Conservation (phyloP, 2,797 vertebrate species). For the Perodicticus potto region DNA sequence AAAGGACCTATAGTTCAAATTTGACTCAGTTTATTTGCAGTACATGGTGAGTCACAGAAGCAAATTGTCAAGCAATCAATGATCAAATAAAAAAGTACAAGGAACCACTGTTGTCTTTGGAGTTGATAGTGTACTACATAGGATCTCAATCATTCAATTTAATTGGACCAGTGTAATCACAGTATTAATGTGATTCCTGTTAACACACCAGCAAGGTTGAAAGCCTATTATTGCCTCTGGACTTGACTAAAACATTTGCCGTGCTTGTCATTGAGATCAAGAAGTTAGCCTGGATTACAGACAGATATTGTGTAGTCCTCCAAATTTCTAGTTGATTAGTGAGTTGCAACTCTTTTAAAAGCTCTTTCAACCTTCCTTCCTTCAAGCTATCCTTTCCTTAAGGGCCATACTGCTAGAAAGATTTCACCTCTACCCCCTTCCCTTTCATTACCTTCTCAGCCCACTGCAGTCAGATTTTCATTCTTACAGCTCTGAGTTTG, state of each 20-base stretch:
- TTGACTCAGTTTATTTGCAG: constrained; percentile 46
- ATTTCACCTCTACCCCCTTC: not conserved
- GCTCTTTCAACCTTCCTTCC: not conserved
- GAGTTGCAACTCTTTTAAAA: constrained; percentile 51
- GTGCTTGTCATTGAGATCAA: constrained; percentile 37
- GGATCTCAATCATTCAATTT: constrained; percentile 3
- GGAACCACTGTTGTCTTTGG: not conserved
- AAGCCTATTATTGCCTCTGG: constrained; percentile 38
- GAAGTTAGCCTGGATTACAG: not conserved
- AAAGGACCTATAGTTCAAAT: constrained; percentile 37
- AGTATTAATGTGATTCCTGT: not conserved
- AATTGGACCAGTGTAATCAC: constrained; percentile 31
- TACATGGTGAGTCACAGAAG: constrained; percentile 18
- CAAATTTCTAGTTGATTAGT: constrained; percentile 27
- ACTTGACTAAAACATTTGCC: constrained; percentile 12
- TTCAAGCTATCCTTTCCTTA: not conserved
- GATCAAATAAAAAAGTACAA: not conserved
- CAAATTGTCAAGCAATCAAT: constrained; percentile 34
- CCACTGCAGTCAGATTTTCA: not conserved
- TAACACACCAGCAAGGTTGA: not conserved
- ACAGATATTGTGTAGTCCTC: not conserved
- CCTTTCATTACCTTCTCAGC: not conserved
- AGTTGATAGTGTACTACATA: not conserved
- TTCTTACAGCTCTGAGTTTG: not conserved
- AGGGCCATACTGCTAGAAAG: constrained; percentile 11